These are phyloP conservation scores for Apostichopus leukothele DNA, from an alignment of 53 echinoderm and acorn worm genomes.

Conservation along the genomic window DNA sequence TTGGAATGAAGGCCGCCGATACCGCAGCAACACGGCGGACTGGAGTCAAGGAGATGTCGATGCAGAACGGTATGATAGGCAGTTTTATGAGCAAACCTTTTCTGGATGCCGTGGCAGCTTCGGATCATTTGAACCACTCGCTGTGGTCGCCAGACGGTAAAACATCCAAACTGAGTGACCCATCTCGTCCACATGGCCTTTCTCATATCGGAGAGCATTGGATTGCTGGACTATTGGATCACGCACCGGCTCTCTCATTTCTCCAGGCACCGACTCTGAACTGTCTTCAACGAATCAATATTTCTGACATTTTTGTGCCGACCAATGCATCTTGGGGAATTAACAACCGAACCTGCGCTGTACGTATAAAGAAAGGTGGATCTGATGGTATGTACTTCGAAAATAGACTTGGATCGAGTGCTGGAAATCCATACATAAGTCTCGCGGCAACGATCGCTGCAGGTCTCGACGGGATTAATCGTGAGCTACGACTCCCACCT, in stretches of 20 bases:
- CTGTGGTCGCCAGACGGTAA: conserved; percentile 56
- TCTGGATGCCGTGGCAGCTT: conserved; percentile 15
- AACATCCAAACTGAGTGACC: conserved; percentile 35
- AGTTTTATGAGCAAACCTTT: conserved; percentile 66
- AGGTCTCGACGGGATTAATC: background rate
- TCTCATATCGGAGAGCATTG: conserved; percentile 53
- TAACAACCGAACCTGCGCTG: conserved; percentile 62
- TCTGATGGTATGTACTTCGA: conserved; percentile 57
- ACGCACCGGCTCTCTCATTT: conserved; percentile 54
- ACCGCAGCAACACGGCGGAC: conserved; percentile 60
- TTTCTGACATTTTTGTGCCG: background rate
- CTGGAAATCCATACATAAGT: background rate
- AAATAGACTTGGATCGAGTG: conserved; percentile 53
- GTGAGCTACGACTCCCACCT: background rate
- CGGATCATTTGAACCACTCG: conserved; percentile 61
- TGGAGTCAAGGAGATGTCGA: conserved; percentile 67
- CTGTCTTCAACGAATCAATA: conserved; percentile 43
- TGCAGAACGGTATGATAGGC: conserved; percentile 40
- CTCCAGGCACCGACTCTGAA: conserved; percentile 59
- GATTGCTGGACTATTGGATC: conserved; percentile 71
- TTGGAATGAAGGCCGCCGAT: conserved; percentile 65
- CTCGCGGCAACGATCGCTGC: background rate
- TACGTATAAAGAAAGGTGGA: conserved; percentile 56
- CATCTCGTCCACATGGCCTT: background rate
- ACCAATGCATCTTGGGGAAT: conserved; percentile 62